Evolutionary conservation across 2,797 vertebrate species (phyloP).

Genomic region (Alauda arvensis): DNA sequence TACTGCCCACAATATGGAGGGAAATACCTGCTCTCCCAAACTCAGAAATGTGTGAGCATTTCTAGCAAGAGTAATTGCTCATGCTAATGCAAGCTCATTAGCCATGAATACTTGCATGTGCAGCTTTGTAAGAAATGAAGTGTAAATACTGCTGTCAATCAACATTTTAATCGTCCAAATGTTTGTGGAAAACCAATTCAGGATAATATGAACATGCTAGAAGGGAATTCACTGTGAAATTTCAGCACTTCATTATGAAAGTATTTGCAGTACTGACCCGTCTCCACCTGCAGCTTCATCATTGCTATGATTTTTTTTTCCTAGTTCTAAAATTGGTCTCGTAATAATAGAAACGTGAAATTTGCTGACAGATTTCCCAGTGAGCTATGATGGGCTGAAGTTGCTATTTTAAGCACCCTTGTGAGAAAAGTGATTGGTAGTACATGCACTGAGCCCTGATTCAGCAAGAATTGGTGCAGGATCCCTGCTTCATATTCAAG

Average conservation of each 20-base stretch:
- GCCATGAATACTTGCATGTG: background rate
- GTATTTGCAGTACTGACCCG: background rate
- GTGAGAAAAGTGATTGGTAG: slow-evolving; percentile 16
- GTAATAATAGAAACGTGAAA: slow-evolving; percentile 41
- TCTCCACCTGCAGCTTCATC: slow-evolving; percentile 9
- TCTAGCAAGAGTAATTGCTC: background rate
- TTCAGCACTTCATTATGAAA: background rate
- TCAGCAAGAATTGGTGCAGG: slow-evolving; percentile 21
- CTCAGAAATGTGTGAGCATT: background rate
- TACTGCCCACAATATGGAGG: background rate
- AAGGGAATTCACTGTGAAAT: slow-evolving; percentile 6
- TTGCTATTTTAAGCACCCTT: slow-evolving; percentile 42
- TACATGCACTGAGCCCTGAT: slow-evolving; percentile 5
- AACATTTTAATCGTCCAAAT: background rate
- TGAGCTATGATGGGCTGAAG: background rate
- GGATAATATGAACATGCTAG: background rate
- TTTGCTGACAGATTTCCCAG: slow-evolving; percentile 54
- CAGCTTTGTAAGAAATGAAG: slow-evolving; percentile 5
- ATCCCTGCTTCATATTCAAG: background rate
- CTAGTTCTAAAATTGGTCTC: slow-evolving; percentile 20
- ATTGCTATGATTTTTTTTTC: background rate
- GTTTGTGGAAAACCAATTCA: background rate
- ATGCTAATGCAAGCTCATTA: background rate
- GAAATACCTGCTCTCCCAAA: background rate
- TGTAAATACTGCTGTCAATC: slow-evolving; percentile 21